These are phyloP conservation scores for Trissoscelio sp. DNA, from an alignment of 2,888 invertebrate genomes.

Conservation along the genomic window DNA sequence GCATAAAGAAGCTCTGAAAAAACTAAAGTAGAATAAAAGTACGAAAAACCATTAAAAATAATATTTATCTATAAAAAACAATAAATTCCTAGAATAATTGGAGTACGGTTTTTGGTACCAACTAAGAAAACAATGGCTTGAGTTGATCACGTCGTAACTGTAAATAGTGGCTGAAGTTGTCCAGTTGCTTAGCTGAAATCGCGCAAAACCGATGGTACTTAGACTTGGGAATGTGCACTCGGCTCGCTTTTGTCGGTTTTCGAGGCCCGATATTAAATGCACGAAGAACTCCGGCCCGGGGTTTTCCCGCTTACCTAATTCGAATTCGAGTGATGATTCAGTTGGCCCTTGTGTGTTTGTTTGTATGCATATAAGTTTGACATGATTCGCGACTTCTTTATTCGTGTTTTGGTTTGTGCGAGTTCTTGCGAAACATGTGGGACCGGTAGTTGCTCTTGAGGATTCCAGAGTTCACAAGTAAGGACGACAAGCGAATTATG, in stretches of 20 bases:
- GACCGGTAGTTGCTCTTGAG: constrained; percentile 52
- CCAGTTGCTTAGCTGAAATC: constrained; percentile 21
- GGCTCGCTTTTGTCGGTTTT: constrained; percentile 30
- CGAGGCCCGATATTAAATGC: constrained; percentile 40
- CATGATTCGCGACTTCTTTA: constrained; percentile 49
- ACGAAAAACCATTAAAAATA: too few species aligned
- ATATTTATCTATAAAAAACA: too few species aligned
- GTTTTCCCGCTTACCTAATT: constrained; percentile 48
- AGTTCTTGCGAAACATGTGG: constrained; percentile 49
- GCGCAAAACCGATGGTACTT: constrained; percentile 52
- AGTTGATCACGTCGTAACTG: constrained; percentile 12
- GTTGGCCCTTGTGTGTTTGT: constrained; percentile 44
- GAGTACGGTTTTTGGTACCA: constrained; percentile 23
- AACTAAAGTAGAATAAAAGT: too few species aligned
- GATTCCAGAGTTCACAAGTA: constrained; percentile 57
- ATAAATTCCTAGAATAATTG: too few species aligned
- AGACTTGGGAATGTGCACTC: constrained; percentile 51
- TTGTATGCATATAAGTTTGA: constrained; percentile 46
- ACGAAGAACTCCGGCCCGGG: constrained; percentile 22
- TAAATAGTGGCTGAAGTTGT: constrained; percentile 1
- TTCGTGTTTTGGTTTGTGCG: constrained; percentile 52
- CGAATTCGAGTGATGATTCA: constrained; percentile 58
- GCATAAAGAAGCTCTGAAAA: too few species aligned
- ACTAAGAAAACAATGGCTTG: constrained; percentile 4
- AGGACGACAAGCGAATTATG: constrained; percentile 16